Conservation (phyloP, 2,797 vertebrate genomes). For the Enteromius fasciolatus region DNA sequence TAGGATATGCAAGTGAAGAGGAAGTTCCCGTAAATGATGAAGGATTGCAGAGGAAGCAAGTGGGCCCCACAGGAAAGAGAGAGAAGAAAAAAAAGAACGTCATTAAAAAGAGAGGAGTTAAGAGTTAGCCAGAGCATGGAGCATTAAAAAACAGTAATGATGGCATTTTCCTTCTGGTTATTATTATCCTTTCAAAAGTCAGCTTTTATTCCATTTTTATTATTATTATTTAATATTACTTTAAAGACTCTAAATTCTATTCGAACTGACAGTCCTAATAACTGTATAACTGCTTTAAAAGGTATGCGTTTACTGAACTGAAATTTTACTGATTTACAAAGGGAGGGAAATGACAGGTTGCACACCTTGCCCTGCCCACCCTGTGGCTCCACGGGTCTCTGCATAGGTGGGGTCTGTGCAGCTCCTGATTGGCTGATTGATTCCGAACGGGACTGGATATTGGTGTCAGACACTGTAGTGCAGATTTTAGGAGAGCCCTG, state of each 20-base stretch:
- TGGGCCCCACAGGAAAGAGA: conserved; percentile 52
- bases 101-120: conserved; percentile 42
- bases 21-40: conserved; percentile 24
- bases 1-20: conserved; percentile 46
- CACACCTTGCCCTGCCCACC: conserved; percentile 91
- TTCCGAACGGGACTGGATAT: conserved; percentile 83
- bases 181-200: not conserved
- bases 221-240: not conserved
- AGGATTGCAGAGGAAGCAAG: conserved; percentile 29
- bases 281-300: not conserved
- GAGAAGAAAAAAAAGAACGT: conserved; percentile 45
- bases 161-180: not conserved
- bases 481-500: conserved; percentile 90
- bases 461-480: conserved; percentile 83
- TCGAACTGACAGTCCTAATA: not conserved
- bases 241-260: not conserved
- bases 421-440: conserved; percentile 82
- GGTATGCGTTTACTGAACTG: not conserved
- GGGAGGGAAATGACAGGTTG: not conserved
- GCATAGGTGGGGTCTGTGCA: conserved; percentile 90
- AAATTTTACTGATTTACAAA: not conserved
- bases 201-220: not conserved
- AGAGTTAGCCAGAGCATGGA: conserved; percentile 40
- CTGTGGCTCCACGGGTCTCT: conserved; percentile 90
- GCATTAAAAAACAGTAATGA: conserved; percentile 14